phyloP scores from a whole-genome alignment of 1,140 invertebrate species.

The Drosophila lacertosa region DNA sequence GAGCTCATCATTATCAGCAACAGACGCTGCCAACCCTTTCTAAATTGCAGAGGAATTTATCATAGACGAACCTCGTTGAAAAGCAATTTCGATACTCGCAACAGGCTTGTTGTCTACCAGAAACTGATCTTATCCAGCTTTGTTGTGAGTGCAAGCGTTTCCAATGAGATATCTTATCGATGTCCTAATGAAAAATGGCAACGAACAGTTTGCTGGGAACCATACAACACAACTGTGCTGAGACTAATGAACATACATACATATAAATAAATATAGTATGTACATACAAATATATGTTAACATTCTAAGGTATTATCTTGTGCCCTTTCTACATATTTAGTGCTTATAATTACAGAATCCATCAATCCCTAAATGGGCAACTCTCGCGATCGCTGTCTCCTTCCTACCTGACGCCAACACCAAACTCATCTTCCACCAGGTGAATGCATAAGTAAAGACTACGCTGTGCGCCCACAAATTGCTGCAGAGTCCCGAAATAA shows the following conservation, averaged over 20 bases:
- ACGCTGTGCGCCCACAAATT: slow-evolving; percentile 65
- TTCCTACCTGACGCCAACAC: slow-evolving; percentile 58
- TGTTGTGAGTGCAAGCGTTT: slow-evolving; percentile 64
- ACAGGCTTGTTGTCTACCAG: slow-evolving; percentile 6
- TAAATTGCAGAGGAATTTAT: slow-evolving; percentile 56
- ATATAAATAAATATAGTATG: not conserved
- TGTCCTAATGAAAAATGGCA: slow-evolving; percentile 51
- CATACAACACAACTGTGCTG: too few relatives aligned
- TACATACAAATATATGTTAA: not conserved
- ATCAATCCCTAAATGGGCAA: slow-evolving; percentile 57
- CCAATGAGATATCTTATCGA: slow-evolving; percentile 36
- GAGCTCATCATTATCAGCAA: slow-evolving; percentile 59
- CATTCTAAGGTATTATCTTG: not conserved
- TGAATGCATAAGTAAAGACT: slow-evolving; percentile 44
- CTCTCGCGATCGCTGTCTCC: slow-evolving; percentile 39
- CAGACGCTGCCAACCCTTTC: slow-evolving; percentile 55
- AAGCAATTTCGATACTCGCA: slow-evolving; percentile 54
- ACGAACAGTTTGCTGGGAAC: slow-evolving; percentile 27
- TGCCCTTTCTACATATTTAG: not conserved
- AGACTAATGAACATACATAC: too few relatives aligned
- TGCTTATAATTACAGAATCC: slow-evolving; percentile 45
- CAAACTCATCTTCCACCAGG: slow-evolving; percentile 62
- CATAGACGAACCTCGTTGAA: slow-evolving; percentile 61
- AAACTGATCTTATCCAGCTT: slow-evolving; percentile 59
- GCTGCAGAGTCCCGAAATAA: slow-evolving; percentile 66